Evolutionary conservation across 2,888 invertebrate genomes (phyloP).

Genomic region (Meta bourneti): DNA sequence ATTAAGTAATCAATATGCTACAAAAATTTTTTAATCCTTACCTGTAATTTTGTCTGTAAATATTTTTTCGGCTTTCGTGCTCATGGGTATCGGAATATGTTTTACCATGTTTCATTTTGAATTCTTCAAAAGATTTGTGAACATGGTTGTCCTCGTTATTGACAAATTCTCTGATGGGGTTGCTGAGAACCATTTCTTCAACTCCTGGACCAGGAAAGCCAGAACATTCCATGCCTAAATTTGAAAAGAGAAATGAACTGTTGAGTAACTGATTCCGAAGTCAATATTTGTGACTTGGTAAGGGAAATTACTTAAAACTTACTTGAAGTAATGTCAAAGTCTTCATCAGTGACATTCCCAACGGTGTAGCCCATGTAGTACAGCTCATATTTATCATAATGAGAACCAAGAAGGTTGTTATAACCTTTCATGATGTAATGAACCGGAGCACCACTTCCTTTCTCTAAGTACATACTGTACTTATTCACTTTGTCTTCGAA

Average conservation of each 20-base stretch:
- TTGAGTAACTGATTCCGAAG: too few species aligned
- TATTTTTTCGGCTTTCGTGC: conserved; percentile 86
- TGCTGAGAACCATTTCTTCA: conserved; percentile 87
- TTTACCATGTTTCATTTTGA: conserved; percentile 87
- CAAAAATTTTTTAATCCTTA: conserved; percentile 79
- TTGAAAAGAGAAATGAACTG: conserved; percentile 21
- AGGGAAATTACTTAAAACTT: conserved; percentile 13
- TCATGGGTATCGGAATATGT: conserved; percentile 86
- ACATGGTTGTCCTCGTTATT: conserved; percentile 87
- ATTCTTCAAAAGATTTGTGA: conserved; percentile 87
- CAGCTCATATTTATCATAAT: conserved; percentile 96
- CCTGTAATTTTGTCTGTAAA: conserved; percentile 93
- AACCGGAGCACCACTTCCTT: conserved; percentile 80
- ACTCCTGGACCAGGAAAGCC: conserved; percentile 93
- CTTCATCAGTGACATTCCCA: conserved; percentile 37
- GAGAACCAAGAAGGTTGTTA: conserved; percentile 94
- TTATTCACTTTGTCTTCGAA: conserved; percentile 91
- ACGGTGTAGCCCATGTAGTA: conserved; percentile 85
- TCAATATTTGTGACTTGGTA: too few species aligned
- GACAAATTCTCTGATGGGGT: conserved; percentile 95
- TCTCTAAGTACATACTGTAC: conserved; percentile 92
- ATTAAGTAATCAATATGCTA: too few species aligned
- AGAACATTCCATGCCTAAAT: conserved; percentile 83
- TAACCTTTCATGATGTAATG: conserved; percentile 96
- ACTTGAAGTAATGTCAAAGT: conserved; percentile 69